Conservation (phyloP, 53 echinoderm and acorn worm genomes). For the Stichopus horrens region DNA sequence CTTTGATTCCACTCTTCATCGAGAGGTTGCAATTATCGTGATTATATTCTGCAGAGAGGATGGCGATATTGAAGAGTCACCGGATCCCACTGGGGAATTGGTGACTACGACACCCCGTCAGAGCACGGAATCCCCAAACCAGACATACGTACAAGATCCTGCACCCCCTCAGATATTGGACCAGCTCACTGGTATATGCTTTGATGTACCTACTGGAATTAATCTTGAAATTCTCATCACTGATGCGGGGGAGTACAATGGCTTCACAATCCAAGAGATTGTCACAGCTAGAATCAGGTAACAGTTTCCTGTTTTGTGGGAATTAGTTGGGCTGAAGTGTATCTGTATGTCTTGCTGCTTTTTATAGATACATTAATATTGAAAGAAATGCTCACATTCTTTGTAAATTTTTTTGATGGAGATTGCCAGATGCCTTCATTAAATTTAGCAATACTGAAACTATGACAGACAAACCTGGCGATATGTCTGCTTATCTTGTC, state of each 20-base stretch:
- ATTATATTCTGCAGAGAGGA: not conserved
- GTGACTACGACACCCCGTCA: slow-evolving; percentile 36
- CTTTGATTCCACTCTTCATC: too few relatives aligned
- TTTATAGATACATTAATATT: too few relatives aligned
- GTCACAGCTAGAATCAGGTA: slow-evolving; percentile 75
- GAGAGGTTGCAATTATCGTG: too few relatives aligned
- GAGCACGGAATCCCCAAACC: slow-evolving; percentile 56
- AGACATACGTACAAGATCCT: slow-evolving; percentile 54
- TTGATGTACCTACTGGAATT: slow-evolving; percentile 74
- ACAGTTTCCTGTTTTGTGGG: not conserved
- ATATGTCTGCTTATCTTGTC: too few relatives aligned
- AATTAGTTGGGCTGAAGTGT: too few relatives aligned
- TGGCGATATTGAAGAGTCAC: not conserved
- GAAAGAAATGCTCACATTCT: too few relatives aligned
- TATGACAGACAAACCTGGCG: too few relatives aligned
- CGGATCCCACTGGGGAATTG: not conserved
- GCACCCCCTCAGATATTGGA: slow-evolving; percentile 59
- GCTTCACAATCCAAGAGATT: slow-evolving; percentile 71
- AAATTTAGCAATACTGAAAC: too few relatives aligned
- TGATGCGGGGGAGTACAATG: slow-evolving; percentile 73
- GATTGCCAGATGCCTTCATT: too few relatives aligned
- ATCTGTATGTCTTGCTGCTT: too few relatives aligned
- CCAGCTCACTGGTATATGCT: slow-evolving; percentile 71
- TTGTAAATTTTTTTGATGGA: too few relatives aligned
- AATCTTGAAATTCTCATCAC: slow-evolving; percentile 84